phyloP scores from a whole-genome alignment of 2,113 vertebrate genomes.

The Accipiter cooperii region DNA sequence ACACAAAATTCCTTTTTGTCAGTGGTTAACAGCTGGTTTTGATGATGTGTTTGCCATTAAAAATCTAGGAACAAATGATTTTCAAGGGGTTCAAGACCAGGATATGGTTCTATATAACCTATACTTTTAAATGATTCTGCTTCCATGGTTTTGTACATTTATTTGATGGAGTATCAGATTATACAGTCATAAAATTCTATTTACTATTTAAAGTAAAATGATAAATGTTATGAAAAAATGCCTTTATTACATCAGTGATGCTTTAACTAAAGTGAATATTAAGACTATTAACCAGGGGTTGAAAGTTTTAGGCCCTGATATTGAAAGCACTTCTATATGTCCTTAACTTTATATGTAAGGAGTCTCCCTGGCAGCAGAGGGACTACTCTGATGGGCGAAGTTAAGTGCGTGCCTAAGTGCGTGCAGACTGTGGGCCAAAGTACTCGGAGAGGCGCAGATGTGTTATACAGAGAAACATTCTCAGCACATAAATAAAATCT shows the following conservation, averaged over 20 bases:
- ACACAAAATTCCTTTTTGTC: neutral
- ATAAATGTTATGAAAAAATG: conserved; percentile 60
- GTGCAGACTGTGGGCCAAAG: neutral
- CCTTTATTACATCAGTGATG: conserved; percentile 47
- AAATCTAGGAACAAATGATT: conserved; percentile 10
- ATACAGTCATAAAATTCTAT: conserved; percentile 47
- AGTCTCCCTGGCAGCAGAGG: conserved; percentile 1
- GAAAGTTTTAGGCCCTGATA: conserved; percentile 27
- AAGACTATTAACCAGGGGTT: conserved; percentile 48
- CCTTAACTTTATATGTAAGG: neutral
- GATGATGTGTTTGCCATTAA: conserved; percentile 15
- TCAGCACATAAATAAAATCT: conserved; percentile 60
- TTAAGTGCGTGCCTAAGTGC: neutral
- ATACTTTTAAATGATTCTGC: conserved; percentile 35
- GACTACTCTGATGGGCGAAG: neutral
- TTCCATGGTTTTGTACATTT: conserved; percentile 34
- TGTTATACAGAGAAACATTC: conserved; percentile 9
- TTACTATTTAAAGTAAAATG: conserved; percentile 59
- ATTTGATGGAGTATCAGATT: conserved; percentile 52
- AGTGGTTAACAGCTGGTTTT: conserved; percentile 19
- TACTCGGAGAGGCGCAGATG: neutral
- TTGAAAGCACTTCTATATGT: conserved; percentile 23
- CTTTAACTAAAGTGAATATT: conserved; percentile 59
- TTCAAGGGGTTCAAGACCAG: neutral
- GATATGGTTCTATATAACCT: neutral